A percentile compares a stretch with the other conserved stretches of the same genome.
Evolutionary conservation across 2,888 invertebrate species (phyloP).

Genomic region (Fragum fragum): DNA sequence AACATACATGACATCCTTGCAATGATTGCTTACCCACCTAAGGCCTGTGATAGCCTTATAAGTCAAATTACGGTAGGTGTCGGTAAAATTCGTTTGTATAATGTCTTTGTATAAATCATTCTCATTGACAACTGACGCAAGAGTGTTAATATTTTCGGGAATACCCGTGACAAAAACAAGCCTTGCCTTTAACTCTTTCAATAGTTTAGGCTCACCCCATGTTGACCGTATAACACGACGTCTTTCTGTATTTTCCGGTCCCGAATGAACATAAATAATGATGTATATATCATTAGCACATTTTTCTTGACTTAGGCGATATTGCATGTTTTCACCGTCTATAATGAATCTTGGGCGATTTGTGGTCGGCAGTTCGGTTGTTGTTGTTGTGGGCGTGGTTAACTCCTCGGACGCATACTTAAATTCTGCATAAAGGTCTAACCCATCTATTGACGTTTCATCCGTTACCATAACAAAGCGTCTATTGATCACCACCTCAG

Average conservation of each 20-base stretch:
- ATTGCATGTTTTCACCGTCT: conserved; percentile 42
- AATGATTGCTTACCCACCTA: conserved; percentile 86
- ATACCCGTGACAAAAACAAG: conserved; percentile 84
- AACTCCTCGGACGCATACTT: not conserved
- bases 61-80: conserved; percentile 87
- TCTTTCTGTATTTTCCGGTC: conserved; percentile 82
- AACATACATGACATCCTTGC: conserved; percentile 83
- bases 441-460: not conserved
- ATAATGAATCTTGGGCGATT: conserved; percentile 36
- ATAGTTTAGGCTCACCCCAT: conserved; percentile 80
- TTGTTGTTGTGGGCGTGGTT: conserved; percentile 24
- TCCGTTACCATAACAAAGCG: conserved; percentile 23
- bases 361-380: conserved; percentile 41
- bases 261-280: conserved; percentile 84
- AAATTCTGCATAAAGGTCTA: not conserved
- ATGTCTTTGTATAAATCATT: conserved; percentile 81
- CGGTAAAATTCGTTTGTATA: conserved; percentile 85
- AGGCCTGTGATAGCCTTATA: conserved; percentile 87
- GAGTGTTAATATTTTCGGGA: conserved; percentile 66
- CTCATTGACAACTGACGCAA: conserved; percentile 79
- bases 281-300: conserved; percentile 67
- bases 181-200: conserved; percentile 73
- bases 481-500: conserved; percentile 39
- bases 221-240: conserved; percentile 81
- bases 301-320: conserved; percentile 34